A percentile compares a stretch with the other conserved stretches of the same genome.
These are phyloP conservation scores for Artibeus lituratus DNA, from an alignment of 2,797 vertebrate genomes.

Conservation along the genomic window DNA sequence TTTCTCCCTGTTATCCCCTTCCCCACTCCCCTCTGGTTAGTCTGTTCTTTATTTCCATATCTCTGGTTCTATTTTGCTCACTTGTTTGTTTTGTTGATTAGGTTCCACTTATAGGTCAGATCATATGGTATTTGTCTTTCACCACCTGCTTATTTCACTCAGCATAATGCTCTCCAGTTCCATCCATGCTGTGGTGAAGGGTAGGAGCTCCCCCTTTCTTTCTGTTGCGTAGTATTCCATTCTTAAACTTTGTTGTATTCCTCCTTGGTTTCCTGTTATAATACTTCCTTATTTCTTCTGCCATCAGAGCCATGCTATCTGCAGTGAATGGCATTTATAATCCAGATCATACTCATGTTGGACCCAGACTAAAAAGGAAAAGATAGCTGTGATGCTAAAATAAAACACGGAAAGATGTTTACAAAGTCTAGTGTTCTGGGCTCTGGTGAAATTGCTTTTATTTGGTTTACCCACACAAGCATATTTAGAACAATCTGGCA, in stretches of 20 bases:
- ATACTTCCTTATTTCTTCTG: background rate
- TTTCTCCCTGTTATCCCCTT: no score
- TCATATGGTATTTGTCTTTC: no score
- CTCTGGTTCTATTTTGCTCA: no score
- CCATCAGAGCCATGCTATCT: background rate
- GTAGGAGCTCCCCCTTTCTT: no score
- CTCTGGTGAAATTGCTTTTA: background rate
- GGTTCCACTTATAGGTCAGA: no score
- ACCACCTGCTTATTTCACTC: no score
- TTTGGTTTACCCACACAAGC: background rate
- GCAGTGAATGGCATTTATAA: background rate
- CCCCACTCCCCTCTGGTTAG: no score
- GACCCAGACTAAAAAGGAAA: background rate
- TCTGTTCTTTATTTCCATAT: no score
- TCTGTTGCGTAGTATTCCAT: no score
- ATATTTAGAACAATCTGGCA: background rate
- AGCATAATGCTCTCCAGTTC: no score
- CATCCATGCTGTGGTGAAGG: no score
- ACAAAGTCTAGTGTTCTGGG: background rate
- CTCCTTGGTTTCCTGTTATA: background rate
- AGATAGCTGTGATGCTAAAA: background rate
- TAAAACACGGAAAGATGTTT: background rate
- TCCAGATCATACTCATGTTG: background rate
- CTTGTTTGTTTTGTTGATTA: no score
- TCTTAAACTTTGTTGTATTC: background rate